Percentiles rank a stretch among this genome's conserved stretches.
Conservation (phyloP, 1,140 invertebrate genomes). For the Argopecten irradians region DNA sequence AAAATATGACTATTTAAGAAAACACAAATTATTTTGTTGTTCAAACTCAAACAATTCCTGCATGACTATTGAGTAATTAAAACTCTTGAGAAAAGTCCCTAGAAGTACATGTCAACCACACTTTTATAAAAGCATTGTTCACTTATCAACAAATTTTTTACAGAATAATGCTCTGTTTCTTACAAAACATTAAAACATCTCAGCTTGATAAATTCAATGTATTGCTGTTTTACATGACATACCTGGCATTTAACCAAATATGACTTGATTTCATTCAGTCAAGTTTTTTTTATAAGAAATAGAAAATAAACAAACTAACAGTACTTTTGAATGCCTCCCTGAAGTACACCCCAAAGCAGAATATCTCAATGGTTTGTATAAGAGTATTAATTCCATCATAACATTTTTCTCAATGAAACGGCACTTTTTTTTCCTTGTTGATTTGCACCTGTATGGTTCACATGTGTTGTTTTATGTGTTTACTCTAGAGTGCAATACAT, state of each 20-base stretch:
- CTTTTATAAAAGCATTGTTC: background rate
- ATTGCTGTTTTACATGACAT: too few relatives aligned
- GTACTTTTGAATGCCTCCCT: background rate
- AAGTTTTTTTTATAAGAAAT: background rate
- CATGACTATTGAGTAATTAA: background rate
- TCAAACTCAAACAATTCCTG: background rate
- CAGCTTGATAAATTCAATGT: background rate
- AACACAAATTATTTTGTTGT: background rate
- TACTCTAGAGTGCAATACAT: background rate
- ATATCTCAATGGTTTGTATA: background rate
- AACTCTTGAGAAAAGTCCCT: background rate
- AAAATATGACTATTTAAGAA: too few relatives aligned
- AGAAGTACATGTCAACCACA: background rate
- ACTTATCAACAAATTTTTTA: background rate
- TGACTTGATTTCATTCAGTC: too few relatives aligned
- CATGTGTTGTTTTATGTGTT: background rate
- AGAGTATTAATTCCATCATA: background rate
- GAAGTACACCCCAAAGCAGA: background rate
- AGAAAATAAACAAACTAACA: background rate
- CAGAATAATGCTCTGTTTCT: background rate
- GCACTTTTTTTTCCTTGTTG: background rate
- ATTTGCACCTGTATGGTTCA: background rate
- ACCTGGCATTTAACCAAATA: too few relatives aligned
- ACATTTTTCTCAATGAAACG: background rate
- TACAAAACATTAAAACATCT: background rate